phyloP scores from a whole-genome alignment of 2,888 invertebrate species.

The Tinea pellionella region DNA sequence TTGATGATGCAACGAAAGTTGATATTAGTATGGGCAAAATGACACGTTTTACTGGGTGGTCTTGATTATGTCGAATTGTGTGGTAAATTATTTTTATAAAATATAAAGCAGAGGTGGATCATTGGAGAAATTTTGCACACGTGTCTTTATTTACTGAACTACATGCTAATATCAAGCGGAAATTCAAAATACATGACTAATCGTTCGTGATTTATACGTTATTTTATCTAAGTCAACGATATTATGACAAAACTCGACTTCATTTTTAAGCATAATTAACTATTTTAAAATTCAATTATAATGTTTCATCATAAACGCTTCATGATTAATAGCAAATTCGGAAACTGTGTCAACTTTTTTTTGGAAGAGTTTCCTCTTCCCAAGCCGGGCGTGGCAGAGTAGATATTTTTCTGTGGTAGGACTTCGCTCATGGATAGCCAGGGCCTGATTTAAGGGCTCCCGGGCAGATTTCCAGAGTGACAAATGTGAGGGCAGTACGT shows the following conservation, averaged over 20 bases:
- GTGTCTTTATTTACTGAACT: not conserved
- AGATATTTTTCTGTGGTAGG: too few species aligned
- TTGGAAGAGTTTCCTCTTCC: too few species aligned
- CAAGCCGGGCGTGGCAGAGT: too few species aligned
- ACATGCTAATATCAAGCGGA: not conserved
- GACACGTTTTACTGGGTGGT: constrained; percentile 60
- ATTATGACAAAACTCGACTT: not conserved
- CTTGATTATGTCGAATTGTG: not conserved
- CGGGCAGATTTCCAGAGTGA: too few species aligned
- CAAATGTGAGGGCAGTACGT: too few species aligned
- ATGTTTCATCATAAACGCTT: too few species aligned
- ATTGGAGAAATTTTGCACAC: not conserved
- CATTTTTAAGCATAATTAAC: not conserved
- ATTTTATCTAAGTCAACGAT: not conserved
- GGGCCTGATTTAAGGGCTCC: too few species aligned
- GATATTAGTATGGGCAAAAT: constrained; percentile 59
- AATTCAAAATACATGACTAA: not conserved
- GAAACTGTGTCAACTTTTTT: too few species aligned
- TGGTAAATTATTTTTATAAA: not conserved
- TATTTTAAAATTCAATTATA: too few species aligned
- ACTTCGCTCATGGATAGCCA: too few species aligned
- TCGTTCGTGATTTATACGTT: not conserved
- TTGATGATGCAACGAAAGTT: constrained; percentile 61
- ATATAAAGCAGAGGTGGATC: not conserved
- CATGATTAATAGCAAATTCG: too few species aligned